phyloP scores from a whole-genome alignment of 2,888 invertebrate genomes.

The Sturmia bella region DNA sequence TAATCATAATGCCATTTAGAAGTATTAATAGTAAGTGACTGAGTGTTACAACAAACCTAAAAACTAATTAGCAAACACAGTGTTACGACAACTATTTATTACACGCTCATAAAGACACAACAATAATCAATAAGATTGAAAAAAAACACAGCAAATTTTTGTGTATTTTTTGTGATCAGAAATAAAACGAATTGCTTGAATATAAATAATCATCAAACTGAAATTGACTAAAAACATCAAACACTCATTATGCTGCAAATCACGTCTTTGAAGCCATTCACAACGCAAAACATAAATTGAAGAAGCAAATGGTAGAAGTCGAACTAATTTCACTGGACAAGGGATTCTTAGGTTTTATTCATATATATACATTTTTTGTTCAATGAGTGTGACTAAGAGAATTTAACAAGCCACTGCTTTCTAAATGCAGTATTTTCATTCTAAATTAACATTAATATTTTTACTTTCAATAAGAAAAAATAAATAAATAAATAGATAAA shows the following conservation, averaged over 20 bases:
- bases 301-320: not conserved
- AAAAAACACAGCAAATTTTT: slow-evolving; percentile 2
- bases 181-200: not conserved
- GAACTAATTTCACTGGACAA: not conserved
- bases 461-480: no score
- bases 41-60: slow-evolving; percentile 17
- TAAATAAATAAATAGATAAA: no score
- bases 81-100: not conserved
- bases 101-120: not conserved
- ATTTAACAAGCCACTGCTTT: no score
- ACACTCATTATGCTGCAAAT: slow-evolving; percentile 57
- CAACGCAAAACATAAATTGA: not conserved
- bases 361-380: no score
- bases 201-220: slow-evolving; percentile 30
- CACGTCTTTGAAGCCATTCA: slow-evolving; percentile 48
- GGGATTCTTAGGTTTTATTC: no score
- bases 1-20: slow-evolving; percentile 51
- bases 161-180: not conserved
- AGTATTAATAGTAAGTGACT: slow-evolving; percentile 36
- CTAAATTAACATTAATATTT: no score
- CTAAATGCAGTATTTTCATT: no score
- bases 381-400: no score
- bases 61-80: slow-evolving; percentile 40
- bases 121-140: slow-evolving; percentile 45
- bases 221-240: slow-evolving; percentile 51